Conservation (phyloP, 2,113 vertebrate species). For the Miniopterus natalensis region DNA sequence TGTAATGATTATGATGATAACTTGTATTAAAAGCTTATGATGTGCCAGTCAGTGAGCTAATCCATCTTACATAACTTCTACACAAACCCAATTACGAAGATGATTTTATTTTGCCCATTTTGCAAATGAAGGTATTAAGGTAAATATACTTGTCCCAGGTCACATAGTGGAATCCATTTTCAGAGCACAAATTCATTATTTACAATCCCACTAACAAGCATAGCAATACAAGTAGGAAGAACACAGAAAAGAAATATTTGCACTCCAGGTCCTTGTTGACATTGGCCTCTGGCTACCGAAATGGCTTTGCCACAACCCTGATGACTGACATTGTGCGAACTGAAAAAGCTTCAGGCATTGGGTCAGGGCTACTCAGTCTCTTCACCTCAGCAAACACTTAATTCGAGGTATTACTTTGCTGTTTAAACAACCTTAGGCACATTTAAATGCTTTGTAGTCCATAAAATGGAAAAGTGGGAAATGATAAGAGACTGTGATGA, state of each 20-base stretch:
- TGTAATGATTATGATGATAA: neutral
- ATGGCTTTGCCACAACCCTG: neutral
- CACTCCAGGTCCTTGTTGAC: neutral
- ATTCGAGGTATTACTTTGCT: neutral
- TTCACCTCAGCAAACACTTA: neutral
- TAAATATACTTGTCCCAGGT: neutral
- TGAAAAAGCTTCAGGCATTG: neutral
- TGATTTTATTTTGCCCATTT: neutral
- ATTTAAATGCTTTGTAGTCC: neutral
- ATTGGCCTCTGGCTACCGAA: neutral
- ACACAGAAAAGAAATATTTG: neutral
- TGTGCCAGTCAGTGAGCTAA: neutral
- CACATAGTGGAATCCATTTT: constrained; percentile 12
- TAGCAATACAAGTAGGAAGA: neutral
- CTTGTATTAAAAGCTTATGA: constrained; percentile 47
- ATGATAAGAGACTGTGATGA: neutral
- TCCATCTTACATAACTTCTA: neutral
- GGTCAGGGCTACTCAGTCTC: neutral
- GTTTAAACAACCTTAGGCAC: neutral
- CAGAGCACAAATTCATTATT: neutral
- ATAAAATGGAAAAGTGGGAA: neutral
- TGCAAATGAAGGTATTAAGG: neutral
- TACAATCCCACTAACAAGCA: neutral
- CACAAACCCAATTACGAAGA: neutral
- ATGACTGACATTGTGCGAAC: neutral